Evolutionary conservation across 2,797 vertebrate species (phyloP), one percentile per base, ranked within the genome.

Genomic region (Gymnoscopelus microlampas): DNA sequence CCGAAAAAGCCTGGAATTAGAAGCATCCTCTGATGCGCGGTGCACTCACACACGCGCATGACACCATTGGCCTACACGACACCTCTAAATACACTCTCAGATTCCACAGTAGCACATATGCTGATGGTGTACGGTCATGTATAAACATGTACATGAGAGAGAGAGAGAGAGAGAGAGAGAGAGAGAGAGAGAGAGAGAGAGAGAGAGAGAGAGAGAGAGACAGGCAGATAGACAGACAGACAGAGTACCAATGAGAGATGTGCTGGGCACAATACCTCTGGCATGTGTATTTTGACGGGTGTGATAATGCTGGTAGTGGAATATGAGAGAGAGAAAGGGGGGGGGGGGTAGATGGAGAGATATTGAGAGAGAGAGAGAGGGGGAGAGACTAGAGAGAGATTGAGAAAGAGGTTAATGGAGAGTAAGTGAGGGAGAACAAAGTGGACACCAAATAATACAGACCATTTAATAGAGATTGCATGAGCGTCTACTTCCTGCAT

Each of bases 1-100:
- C 85, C 63, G 63, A 88, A 91, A 92, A 88, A 84, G 87, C 80
- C 82, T 85, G 91, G 91, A 92, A 94, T 94, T 87, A 88, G 90
- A 94, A 90, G 89, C 91, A 92, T 92, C 88, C 85, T 87, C 74
- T 77, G 67, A 88, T 73, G 80, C 61, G 59, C 60, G 57, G 64
- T 26, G 13, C 70, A 63, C 71, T 71, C 58, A 57, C 55, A 59
- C 73, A 76, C 72, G 64, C 64, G 66, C 76, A 32, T 70, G 57
- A 68, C 66, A 53, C 57, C 70, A 61, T 39, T 71, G 10, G 60
- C 63, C 58, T 68, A 68, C 53, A 9, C 48, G 77, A 63, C 58
- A 10, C 63, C 66, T 68, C 78, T 76, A 88, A 87, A 89, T 84
- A 88, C 84, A 83, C 84, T 81, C 83, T 78, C 35, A 56, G 70